Evolutionary conservation across 2,797 vertebrate genomes (phyloP), one percentile per base, ranked within the genome.

Genomic region (Salarias fasciatus): DNA sequence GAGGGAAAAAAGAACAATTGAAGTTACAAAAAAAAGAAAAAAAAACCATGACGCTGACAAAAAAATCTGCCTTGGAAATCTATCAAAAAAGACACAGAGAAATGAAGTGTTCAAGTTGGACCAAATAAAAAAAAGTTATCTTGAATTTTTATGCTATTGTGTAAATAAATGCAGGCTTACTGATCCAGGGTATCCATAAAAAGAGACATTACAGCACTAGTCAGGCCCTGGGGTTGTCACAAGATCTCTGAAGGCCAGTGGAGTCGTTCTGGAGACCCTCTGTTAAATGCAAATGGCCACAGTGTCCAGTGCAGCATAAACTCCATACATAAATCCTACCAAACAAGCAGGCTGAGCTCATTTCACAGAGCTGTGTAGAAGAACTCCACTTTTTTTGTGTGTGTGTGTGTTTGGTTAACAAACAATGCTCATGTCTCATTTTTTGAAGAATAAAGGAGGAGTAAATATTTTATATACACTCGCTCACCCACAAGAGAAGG

Each of bases 31-130:
- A 48, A 49, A 24, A 10, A 28, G 47, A 12, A 4, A 31, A 41
- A 48, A 49, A 24, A 10, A 28, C 30, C 28, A 29, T 5, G 10
- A 15, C 15, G 42, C 18, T 24, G 18, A 24, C 18, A 24, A 24
- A 18, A 15, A 9, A 45, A 24, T 59, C 5, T 18, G 37, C 10
- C 30, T 7, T 49, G 56, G 46, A 41, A 74, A 67, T 63, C 61
- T 53, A 69, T 74, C 50, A 73, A 41, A 13, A 9, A 4, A 6
- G 59, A 82, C 52, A 47, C 63, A 44, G 69, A 70, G 18, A 24
- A 24, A 24, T 18, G 3, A 24, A 24, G n/a, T n/a, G n/a, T n/a
- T n/a, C n/a, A n/a, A n/a, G 18, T 24, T 24, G 18, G 18, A 24
- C 18, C 18, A 18, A 18, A 24, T 24, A 24, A 24, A 24, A 24